Base-by-base conservation (phyloP, 2,113 vertebrate species). In the Nibea albiflora region DNA sequence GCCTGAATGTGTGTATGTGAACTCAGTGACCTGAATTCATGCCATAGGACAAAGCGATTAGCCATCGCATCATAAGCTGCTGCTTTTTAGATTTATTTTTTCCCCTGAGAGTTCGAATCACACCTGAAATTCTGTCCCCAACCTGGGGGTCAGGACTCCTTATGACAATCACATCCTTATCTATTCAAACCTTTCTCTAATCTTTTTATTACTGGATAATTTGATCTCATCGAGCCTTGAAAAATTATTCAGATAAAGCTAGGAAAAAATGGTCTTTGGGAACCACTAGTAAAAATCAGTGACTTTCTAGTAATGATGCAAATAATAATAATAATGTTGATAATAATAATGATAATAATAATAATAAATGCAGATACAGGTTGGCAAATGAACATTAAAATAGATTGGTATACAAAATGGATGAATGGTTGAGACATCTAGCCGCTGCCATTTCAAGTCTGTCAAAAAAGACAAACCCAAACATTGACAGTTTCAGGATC, bases 21-120 rank as follows among this genome's bases (percentile, higher is more conserved):
- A 87, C 82, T 85, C 80, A 79, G 76, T 88, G 87, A 89, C 84
- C 88, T 88, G 85, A 77, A 87, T 88, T 85, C 70, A 61, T 76
- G 67, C 72, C 47, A 19, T 7, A 76, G 72, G 74, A 89, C 78
- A 91, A 83, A 81, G 69, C 11, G 53, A 90, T 85, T 85, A 65
- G 76, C 75, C 20, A 17, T 28, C 20, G 26, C 72, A 71, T 84
- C 74, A 85, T 79, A 80, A 80, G 67, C 71, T 72, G 65, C 54
- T 69, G 73, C 61, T 72, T 84, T 83, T 75, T 16, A 71, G 9
- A 26, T 52, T 81, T 56, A 58, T 39, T 9, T 39, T 39, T 9
- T 39, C 2, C 19, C 9, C 3, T 53, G 24, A 24, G 57, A 73
- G 6, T 86, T 69, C 70, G 50, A 76, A 61, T 52, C 54, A 4